A percentile compares a stretch with the other conserved stretches of the same genome.
These are phyloP conservation scores for Eira barbara DNA, from an alignment of 2,113 vertebrate genomes.

Conservation along the genomic window DNA sequence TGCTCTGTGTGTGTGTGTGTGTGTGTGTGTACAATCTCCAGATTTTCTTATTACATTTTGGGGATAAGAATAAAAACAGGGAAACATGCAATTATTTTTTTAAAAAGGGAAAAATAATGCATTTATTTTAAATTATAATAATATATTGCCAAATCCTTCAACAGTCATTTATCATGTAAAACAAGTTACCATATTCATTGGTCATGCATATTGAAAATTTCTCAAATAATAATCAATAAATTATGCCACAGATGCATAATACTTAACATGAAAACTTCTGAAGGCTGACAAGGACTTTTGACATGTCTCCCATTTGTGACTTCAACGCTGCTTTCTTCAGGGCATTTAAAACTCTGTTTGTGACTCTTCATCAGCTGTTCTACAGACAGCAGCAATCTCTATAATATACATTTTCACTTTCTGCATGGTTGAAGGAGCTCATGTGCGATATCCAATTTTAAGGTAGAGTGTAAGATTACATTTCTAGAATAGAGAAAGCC, in stretches of 20 bases:
- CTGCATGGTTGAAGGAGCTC: slow-evolving; percentile 79
- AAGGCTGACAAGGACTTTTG: slow-evolving; percentile 69
- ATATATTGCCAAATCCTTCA: slow-evolving; percentile 73
- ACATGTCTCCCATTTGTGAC: slow-evolving; percentile 71
- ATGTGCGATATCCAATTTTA: slow-evolving; percentile 80
- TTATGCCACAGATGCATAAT: slow-evolving; percentile 79
- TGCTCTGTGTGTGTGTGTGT: neutral
- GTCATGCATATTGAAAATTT: slow-evolving; percentile 60
- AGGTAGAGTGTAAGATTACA: slow-evolving; percentile 76
- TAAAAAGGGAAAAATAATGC: slow-evolving; percentile 55
- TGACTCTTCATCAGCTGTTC: slow-evolving; percentile 77
- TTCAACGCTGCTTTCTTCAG: slow-evolving; percentile 77
- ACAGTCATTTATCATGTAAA: slow-evolving; percentile 79
- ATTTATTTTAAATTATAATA: slow-evolving; percentile 73
- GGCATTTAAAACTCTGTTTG: slow-evolving; percentile 76
- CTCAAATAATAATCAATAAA: slow-evolving; percentile 78
- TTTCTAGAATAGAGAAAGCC: slow-evolving; percentile 73
- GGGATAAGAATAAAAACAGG: slow-evolving; percentile 64
- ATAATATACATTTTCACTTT: slow-evolving; percentile 78
- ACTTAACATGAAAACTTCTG: slow-evolving; percentile 75
- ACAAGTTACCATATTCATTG: slow-evolving; percentile 75
- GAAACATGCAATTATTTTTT: slow-evolving; percentile 60
- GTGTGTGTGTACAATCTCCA: neutral
- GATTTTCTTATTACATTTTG: slow-evolving; percentile 57
- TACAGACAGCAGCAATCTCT: slow-evolving; percentile 68